These are phyloP conservation scores for Protodeltote pygarga DNA, from an alignment of 2,888 invertebrate genomes.

Conservation along the genomic window DNA sequence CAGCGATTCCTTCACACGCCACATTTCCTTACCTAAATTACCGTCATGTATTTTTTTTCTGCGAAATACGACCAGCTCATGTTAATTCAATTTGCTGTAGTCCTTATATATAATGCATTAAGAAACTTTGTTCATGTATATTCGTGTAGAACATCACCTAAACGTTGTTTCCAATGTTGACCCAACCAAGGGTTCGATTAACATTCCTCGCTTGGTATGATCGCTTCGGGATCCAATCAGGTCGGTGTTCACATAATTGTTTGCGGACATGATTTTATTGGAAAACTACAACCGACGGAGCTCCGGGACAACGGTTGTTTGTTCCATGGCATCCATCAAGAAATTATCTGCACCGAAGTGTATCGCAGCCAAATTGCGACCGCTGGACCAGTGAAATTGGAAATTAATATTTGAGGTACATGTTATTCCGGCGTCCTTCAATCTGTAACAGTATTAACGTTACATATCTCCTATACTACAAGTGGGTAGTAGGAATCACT, in stretches of 20 bases:
- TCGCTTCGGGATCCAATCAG: conserved; percentile 76
- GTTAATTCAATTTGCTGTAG: conserved; percentile 47
- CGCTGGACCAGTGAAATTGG: conserved; percentile 16
- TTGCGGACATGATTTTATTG: conserved; percentile 79
- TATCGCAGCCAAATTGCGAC: conserved; percentile 28
- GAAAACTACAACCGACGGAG: conserved; percentile 50
- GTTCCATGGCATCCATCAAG: conserved; percentile 45
- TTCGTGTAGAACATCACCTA: conserved; percentile 40
- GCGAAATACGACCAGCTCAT: conserved; percentile 33
- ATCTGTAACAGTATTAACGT: too few relatives aligned
- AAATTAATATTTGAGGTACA: conserved; percentile 16
- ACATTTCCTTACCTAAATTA: conserved; percentile 30
- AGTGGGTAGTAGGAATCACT: too few relatives aligned
- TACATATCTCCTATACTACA: too few relatives aligned
- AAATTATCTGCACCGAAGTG: conserved; percentile 38
- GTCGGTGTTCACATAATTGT: conserved; percentile 75
- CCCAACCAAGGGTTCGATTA: conserved; percentile 71
- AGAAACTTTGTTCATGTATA: conserved; percentile 38
- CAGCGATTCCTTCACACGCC: conserved; percentile 31
- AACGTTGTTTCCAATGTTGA: conserved; percentile 56
- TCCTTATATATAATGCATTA: conserved; percentile 50
- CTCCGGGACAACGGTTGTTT: conserved; percentile 43
- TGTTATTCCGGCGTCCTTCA: too few relatives aligned
- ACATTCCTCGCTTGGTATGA: conserved; percentile 75
- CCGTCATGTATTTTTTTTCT: conserved; percentile 30